Evolutionary conservation across 2,113 vertebrate genomes (phyloP).

Genomic region (Castor canadensis): DNA sequence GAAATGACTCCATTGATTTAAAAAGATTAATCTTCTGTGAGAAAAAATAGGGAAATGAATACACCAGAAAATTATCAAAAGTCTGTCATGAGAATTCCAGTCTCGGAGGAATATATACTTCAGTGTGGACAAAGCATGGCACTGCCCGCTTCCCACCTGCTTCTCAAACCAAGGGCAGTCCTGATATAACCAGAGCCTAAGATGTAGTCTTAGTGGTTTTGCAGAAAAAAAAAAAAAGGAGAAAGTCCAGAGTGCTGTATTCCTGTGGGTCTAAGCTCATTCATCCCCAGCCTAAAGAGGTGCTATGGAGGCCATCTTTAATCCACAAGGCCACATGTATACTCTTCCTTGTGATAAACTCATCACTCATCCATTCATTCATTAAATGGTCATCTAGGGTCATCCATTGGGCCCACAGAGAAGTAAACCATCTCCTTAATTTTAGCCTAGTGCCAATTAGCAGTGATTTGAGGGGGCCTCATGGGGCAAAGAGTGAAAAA

Average conservation of each 20-base stretch:
- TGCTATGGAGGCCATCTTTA: not conserved
- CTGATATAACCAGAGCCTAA: not conserved
- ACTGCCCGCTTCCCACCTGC: not conserved
- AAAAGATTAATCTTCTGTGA: not conserved
- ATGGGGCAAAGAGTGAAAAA: not conserved
- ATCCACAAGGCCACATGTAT: not conserved
- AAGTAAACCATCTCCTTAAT: not conserved
- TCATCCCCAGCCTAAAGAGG: not conserved
- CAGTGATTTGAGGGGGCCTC: not conserved
- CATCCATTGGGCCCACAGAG: not conserved
- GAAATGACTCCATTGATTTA: slow-evolving; percentile 6
- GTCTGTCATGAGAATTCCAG: not conserved
- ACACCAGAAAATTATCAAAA: not conserved
- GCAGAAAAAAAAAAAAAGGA: not conserved
- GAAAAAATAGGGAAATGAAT: not conserved
- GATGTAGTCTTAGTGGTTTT: not conserved
- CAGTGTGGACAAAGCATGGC: not conserved
- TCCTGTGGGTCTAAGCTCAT: not conserved
- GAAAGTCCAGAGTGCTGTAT: not conserved
- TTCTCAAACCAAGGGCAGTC: not conserved
- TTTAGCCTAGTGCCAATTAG: not conserved
- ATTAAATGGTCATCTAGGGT: not conserved
- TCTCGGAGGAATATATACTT: not conserved
- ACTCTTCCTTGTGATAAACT: not conserved
- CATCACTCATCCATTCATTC: not conserved